These are phyloP conservation scores for Phalacrocorax aristotelis DNA, from an alignment of 2,113 vertebrate genomes.

Conservation along the genomic window DNA sequence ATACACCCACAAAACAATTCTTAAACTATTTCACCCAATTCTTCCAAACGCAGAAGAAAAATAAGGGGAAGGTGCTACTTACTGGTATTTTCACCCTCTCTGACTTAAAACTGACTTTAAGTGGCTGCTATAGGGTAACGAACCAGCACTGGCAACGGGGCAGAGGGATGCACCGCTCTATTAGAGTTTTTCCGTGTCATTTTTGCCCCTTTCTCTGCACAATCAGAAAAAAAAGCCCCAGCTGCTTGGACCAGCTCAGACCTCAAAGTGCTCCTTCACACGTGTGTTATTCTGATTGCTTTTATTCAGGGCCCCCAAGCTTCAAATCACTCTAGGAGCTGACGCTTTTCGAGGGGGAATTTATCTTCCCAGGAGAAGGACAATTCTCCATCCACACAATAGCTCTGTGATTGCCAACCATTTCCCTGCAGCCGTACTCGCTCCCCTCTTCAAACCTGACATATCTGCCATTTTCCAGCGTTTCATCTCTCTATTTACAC, in stretches of 20 bases:
- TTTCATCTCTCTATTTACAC: neutral
- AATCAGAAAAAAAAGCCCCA: neutral
- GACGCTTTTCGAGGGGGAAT: neutral
- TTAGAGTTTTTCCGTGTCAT: rapidly evolving
- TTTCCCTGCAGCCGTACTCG: neutral
- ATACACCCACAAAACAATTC: neutral
- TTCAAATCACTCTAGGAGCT: neutral
- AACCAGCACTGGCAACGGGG: rapidly evolving
- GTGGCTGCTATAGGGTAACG: neutral
- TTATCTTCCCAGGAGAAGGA: neutral
- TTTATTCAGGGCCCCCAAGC: neutral
- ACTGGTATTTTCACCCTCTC: neutral
- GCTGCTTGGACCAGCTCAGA: neutral
- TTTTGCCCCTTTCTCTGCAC: neutral
- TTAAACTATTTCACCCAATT: neutral
- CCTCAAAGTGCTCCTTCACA: neutral
- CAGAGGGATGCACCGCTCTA: neutral
- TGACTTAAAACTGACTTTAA: neutral
- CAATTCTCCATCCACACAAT: neutral
- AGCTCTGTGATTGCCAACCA: neutral
- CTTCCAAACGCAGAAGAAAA: neutral
- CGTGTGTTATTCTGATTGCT: neutral
- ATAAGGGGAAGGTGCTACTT: neutral
- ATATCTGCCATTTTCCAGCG: neutral
- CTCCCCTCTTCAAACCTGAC: neutral